Base-by-base conservation (phyloP, 2,113 vertebrate species). In the Rhea pennata region DNA sequence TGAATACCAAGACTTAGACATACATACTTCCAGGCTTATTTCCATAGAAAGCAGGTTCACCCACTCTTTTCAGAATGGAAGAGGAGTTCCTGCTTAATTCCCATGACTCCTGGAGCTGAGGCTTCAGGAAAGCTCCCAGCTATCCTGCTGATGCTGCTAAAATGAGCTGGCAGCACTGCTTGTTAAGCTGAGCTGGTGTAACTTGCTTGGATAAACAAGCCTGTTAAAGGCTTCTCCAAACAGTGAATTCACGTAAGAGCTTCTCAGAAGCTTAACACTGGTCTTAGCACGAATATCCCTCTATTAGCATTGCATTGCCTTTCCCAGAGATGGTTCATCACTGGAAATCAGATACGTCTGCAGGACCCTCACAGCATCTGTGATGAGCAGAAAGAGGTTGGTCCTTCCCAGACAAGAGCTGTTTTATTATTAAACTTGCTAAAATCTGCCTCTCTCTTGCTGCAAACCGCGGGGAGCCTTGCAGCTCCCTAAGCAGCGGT, bases 121-220 rank as follows among this genome's bases (percentile, higher is more conserved):
- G n/a, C 33, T 56, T 33, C 15, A 21, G 36, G 33, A 69, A 22
- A 22, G 46, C 39, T 59, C 33, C 22, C 71, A 62, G 22, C 61
- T n/a, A 4, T 15, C 0, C 1, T 48, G 19, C 50, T 51, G 27
- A n/a, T 9, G 2, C n/a, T 74, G 53, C 20, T 44, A 31, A 10
- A 16, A 39, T 26, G 56, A 26, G 54, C 73, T 40, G 17, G 53
- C 65, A 10, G 22, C 14, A 23, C 19, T 22, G 44, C 39, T 16
- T 46, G 14, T 27, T 54, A 3, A 4, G 56, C 26, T 8, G n/a
- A 48, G 40, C 33, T 26, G 33, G 39, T 26, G 39, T 15, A 26
- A 44, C 39, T 26, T 69, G 4, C 44, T 8, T 29, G 65, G 64
- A 16, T 31, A 26, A 70, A 66, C 4, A 0, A 76, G 33, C 1